A percentile compares a stretch with the other conserved stretches of the same genome.
These are phyloP conservation scores for Diplodus sargus DNA, from an alignment of 2,797 vertebrate species.

Conservation along the genomic window DNA sequence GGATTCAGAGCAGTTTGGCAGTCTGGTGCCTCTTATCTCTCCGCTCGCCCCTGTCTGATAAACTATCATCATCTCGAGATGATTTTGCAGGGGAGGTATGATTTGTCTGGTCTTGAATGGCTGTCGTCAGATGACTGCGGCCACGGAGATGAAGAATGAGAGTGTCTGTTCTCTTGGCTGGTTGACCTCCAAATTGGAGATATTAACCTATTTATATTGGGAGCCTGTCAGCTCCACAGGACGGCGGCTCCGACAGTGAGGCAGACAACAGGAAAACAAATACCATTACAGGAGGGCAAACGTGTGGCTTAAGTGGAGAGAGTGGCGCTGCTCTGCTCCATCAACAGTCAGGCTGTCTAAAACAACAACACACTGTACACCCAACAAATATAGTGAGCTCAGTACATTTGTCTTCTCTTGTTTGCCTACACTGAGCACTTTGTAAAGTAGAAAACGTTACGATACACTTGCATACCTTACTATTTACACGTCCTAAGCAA, in stretches of 20 bases:
- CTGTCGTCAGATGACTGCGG: slow-evolving; percentile 60
- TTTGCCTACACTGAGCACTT: slow-evolving; percentile 19
- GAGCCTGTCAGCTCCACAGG: slow-evolving; percentile 58
- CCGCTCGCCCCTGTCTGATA: slow-evolving; percentile 53
- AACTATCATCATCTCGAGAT: slow-evolving; percentile 56
- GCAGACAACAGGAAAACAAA: slow-evolving; percentile 68
- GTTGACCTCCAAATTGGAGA: slow-evolving; percentile 73
- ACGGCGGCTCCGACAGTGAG: slow-evolving; percentile 43
- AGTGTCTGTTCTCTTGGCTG: slow-evolving; percentile 51
- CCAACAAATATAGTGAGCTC: slow-evolving; percentile 4
- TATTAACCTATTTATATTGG: slow-evolving; percentile 75
- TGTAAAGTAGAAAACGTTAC: slow-evolving; percentile 15
- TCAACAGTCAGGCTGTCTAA: slow-evolving; percentile 33
- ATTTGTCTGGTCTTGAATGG: slow-evolving; percentile 63
- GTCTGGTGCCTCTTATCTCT: slow-evolving; percentile 64
- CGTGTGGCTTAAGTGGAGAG: slow-evolving; percentile 37
- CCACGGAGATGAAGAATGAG: slow-evolving; percentile 56
- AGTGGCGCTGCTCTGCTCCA: slow-evolving; percentile 38
- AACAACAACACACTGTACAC: slow-evolving; percentile 27
- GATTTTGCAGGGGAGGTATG: slow-evolving; percentile 54
- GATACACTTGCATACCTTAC: not conserved
- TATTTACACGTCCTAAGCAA: slow-evolving; percentile 19
- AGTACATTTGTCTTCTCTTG: slow-evolving; percentile 30
- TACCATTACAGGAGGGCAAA: slow-evolving; percentile 47
- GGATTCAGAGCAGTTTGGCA: slow-evolving; percentile 46